Evolutionary conservation across 2,888 invertebrate species (phyloP).

Genomic region (Leptothorax acervorum): DNA sequence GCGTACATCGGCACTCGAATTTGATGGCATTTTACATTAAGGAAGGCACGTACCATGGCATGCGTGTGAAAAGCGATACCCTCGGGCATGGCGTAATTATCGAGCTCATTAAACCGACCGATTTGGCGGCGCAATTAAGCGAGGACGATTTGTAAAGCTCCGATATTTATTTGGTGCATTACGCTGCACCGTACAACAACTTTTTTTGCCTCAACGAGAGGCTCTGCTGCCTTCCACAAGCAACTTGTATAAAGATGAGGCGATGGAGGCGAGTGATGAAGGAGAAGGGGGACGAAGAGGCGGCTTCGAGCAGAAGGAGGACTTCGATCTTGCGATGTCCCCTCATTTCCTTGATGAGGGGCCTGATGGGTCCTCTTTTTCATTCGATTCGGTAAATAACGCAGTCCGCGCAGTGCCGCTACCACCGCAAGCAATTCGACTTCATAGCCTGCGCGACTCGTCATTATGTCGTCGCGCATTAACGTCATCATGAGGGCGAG

Average conservation of each 20-base stretch:
- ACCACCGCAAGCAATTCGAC: constrained; percentile 58
- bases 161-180: constrained; percentile 61
- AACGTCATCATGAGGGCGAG: constrained; percentile 62
- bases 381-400: constrained; percentile 75
- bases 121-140: constrained; percentile 56
- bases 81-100: constrained; percentile 47
- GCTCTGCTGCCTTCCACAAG: background rate
- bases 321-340: constrained; percentile 58
- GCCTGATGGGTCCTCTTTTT: constrained; percentile 69
- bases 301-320: constrained; percentile 18
- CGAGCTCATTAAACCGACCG: constrained; percentile 49
- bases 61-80: constrained; percentile 37
- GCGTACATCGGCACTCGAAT: background rate
- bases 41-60: background rate
- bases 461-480: constrained; percentile 69
- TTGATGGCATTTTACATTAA: constrained; percentile 24
- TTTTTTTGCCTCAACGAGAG: constrained; percentile 52
- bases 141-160: constrained; percentile 33
- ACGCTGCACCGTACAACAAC: background rate
- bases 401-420: constrained; percentile 34
- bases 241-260: constrained; percentile 8
- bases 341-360: constrained; percentile 65
- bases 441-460: constrained; percentile 66
- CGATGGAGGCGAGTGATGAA: constrained; percentile 1
- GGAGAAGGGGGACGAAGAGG: constrained; percentile 17